phyloP scores from a whole-genome alignment of 1,140 invertebrate species.

The Caenorhabditis inopinata region DNA sequence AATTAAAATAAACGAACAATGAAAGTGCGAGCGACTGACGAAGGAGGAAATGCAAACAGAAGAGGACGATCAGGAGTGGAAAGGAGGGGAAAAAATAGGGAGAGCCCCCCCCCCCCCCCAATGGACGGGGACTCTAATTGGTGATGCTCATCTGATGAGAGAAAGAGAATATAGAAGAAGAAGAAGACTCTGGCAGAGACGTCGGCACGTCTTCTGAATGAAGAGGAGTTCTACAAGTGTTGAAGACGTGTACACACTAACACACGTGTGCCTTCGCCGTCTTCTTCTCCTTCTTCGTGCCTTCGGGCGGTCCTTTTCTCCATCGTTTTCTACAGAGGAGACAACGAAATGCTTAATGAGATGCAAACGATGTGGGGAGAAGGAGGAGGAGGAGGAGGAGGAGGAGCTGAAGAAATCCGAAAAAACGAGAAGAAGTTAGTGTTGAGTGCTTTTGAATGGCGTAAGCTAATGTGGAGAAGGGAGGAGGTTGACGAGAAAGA shows the following conservation, averaged over 20 bases:
- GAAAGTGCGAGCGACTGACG: not conserved
- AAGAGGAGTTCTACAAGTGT: conserved; percentile 32
- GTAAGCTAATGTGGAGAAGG: conserved; percentile 10
- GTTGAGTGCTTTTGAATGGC: conserved; percentile 23
- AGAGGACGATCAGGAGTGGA: not conserved
- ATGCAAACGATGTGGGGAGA: conserved; percentile 28
- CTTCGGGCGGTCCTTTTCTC: conserved; percentile 7
- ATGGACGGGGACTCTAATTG: conserved; percentile 31
- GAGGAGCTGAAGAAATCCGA: conserved; percentile 25
- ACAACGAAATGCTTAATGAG: conserved; percentile 31
- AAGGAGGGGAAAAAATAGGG: not conserved
- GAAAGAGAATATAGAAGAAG: not conserved
- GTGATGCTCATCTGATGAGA: conserved; percentile 33
- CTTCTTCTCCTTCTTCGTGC: conserved; percentile 8
- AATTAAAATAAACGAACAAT: not conserved
- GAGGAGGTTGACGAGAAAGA: not conserved
- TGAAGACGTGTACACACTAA: conserved; percentile 30
- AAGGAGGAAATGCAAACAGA: not conserved
- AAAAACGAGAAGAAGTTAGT: conserved; percentile 18
- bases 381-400: no score
- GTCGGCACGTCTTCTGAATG: conserved; percentile 7
- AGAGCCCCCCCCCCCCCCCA: not conserved
- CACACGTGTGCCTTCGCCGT: conserved; percentile 12
- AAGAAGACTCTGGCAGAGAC: not conserved
- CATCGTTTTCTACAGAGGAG: not conserved